Percentiles rank a stretch among this genome's conserved stretches.
These are phyloP conservation scores for Mechanitis messenoides DNA, from an alignment of 2,888 invertebrate genomes.

Conservation along the genomic window DNA sequence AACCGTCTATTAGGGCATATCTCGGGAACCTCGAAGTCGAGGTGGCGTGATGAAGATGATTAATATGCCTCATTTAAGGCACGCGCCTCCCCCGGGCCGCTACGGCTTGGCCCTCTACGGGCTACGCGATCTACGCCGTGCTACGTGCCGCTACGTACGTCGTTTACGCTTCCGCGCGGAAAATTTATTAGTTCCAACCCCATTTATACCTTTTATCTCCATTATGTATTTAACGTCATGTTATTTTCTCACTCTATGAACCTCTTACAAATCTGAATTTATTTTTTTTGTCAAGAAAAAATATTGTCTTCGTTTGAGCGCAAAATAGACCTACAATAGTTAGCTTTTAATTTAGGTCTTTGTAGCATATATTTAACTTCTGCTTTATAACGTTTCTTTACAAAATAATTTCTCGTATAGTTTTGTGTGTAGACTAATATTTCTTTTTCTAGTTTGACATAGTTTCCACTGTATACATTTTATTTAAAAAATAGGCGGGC, in stretches of 20 bases:
- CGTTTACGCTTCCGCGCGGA: slow-evolving; percentile 71
- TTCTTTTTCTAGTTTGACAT: background rate
- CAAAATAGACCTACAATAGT: slow-evolving; percentile 13
- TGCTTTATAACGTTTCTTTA: slow-evolving; percentile 15
- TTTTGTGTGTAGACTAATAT: background rate
- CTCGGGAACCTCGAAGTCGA: slow-evolving; percentile 66
- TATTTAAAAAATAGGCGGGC: background rate
- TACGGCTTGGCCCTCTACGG: slow-evolving; percentile 36
- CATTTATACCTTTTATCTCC: slow-evolving; percentile 71
- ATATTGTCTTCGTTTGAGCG: slow-evolving; percentile 10
- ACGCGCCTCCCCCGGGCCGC: slow-evolving; percentile 46
- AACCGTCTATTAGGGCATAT: slow-evolving; percentile 60
- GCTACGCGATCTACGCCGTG: slow-evolving; percentile 45
- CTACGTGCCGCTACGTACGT: slow-evolving; percentile 71
- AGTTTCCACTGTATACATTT: slow-evolving; percentile 7
- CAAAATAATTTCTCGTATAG: slow-evolving; percentile 5
- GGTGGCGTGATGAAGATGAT: slow-evolving; percentile 70
- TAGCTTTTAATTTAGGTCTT: slow-evolving; percentile 26
- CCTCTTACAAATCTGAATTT: background rate
- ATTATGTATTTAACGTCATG: slow-evolving; percentile 63
- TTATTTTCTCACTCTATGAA: slow-evolving; percentile 19
- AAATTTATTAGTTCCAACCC: slow-evolving; percentile 71
- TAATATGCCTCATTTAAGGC: slow-evolving; percentile 74
- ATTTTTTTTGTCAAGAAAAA: background rate
- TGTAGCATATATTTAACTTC: slow-evolving; percentile 19